Evolutionary conservation across 2,113 vertebrate genomes (phyloP).

Genomic region (Prunella himalayana): DNA sequence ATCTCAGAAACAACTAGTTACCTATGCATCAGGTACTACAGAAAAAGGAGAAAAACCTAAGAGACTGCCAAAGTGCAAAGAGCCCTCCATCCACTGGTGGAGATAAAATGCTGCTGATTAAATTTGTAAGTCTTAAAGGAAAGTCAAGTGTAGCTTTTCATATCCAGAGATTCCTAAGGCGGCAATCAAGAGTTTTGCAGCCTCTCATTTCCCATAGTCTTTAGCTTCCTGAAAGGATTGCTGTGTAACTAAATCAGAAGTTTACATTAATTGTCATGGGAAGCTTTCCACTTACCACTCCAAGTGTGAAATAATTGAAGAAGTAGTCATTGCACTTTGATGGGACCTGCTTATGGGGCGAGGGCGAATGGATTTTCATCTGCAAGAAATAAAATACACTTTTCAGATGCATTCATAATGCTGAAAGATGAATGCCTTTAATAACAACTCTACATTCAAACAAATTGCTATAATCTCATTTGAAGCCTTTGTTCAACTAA

Average conservation of each 20-base stretch:
- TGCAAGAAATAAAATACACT: constrained; percentile 60
- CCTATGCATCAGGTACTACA: not conserved
- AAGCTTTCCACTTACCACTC: constrained; percentile 85
- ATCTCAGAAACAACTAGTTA: not conserved
- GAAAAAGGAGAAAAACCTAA: not conserved
- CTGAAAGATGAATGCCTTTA: not conserved
- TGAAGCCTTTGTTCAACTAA: not conserved
- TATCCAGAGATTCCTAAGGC: not conserved
- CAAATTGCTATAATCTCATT: not conserved
- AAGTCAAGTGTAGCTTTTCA: not conserved
- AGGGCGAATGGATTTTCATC: constrained; percentile 99
- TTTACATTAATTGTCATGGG: not conserved
- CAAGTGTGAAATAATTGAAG: constrained; percentile 98
- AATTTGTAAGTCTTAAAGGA: not conserved
- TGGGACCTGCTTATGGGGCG: constrained; percentile 96
- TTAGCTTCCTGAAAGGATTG: not conserved
- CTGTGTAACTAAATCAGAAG: not conserved
- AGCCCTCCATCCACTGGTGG: not conserved
- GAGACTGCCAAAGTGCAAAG: not conserved
- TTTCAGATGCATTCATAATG: not conserved
- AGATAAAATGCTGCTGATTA: not conserved
- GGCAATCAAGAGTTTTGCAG: not conserved
- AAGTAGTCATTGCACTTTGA: constrained; percentile 99
- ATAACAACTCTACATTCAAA: not conserved
- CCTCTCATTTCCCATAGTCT: not conserved